Evolutionary conservation across 2,113 vertebrate species (phyloP).

Genomic region (Eclectus roratus): DNA sequence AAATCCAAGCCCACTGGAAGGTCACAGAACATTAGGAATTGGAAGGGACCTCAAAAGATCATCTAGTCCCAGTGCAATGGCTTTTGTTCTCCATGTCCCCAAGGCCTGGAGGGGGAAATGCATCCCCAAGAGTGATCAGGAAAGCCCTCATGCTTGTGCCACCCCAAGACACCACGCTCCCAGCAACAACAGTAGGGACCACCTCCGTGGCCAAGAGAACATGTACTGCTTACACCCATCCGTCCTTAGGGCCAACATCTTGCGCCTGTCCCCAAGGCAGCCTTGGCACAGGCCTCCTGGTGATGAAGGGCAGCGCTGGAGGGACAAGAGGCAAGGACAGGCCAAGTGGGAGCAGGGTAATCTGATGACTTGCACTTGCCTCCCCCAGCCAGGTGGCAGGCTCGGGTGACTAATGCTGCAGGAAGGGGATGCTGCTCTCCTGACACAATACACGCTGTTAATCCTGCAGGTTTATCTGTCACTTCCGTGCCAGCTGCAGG

Average conservation of each 20-base stretch:
- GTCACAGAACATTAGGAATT: too few relatives aligned
- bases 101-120: not conserved
- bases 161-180: fast-evolving
- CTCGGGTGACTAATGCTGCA: constrained; percentile 19
- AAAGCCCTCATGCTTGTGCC: fast-evolving
- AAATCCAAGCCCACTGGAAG: not conserved
- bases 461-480: constrained; percentile 24
- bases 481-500: not conserved
- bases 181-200: fast-evolving
- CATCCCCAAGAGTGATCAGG: fast-evolving
- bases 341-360: not conserved
- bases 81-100: fast-evolving
- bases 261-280: fast-evolving
- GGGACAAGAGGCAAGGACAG: not conserved
- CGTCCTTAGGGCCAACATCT: not conserved
- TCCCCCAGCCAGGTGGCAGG: not conserved
- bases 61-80: not conserved
- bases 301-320: not conserved
- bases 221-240: not conserved
- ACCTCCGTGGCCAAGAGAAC: fast-evolving
- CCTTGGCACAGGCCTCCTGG: not conserved
- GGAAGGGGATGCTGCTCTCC: constrained; percentile 23
- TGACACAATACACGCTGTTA: constrained; percentile 23
- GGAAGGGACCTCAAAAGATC: too few relatives aligned
- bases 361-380: not conserved